A percentile compares a stretch with the other conserved stretches of the same genome.
These are phyloP conservation scores for Hippocampus barbouri DNA, from an alignment of 2,113 vertebrate genomes.

Conservation along the genomic window DNA sequence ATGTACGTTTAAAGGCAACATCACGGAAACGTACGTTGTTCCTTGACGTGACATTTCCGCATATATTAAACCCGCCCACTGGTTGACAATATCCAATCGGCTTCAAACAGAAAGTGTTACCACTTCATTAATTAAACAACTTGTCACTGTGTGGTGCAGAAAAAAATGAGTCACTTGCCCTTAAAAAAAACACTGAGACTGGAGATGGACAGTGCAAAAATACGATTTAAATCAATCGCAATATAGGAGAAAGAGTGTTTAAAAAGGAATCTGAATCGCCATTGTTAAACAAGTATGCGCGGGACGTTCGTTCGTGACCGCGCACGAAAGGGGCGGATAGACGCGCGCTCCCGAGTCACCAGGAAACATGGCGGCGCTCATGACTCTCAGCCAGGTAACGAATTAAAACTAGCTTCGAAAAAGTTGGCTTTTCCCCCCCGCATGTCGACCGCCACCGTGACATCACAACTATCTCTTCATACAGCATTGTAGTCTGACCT, in stretches of 20 bases:
- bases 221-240: background rate
- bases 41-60: background rate
- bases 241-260: background rate
- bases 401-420: conserved; percentile 32
- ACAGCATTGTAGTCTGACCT: background rate
- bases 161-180: background rate
- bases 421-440: background rate
- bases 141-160: background rate
- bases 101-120: background rate
- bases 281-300: background rate
- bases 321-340: conserved; percentile 47
- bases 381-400: conserved; percentile 83
- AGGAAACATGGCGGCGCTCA: conserved; percentile 93
- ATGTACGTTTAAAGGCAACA: background rate
- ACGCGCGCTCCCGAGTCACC: conserved; percentile 67
- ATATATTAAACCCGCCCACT: background rate
- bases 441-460: background rate
- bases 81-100: background rate
- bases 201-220: background rate
- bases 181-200: background rate
- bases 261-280: background rate
- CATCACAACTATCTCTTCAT: rapidly evolving
- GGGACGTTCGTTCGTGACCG: conserved; percentile 38
- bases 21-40: background rate
- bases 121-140: background rate